These are phyloP conservation scores for Drosophila repletoides DNA, from an alignment of 1,140 invertebrate species.

Conservation along the genomic window DNA sequence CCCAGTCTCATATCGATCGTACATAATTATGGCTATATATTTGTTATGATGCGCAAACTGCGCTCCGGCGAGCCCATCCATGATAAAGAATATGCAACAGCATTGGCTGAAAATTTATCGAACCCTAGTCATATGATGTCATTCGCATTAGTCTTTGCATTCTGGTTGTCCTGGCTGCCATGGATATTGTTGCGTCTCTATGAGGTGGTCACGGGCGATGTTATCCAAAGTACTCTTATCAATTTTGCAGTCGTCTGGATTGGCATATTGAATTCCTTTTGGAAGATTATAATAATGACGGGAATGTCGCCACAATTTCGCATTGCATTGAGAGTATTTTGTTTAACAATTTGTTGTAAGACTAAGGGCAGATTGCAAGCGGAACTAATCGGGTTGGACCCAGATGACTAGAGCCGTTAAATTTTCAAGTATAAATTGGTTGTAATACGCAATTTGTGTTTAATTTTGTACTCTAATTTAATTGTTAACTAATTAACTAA, in stretches of 20 bases:
- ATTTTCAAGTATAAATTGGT: slow-evolving; percentile 69
- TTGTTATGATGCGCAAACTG: slow-evolving; percentile 92
- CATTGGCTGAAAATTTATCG: slow-evolving; percentile 93
- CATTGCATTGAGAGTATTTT: slow-evolving; percentile 92
- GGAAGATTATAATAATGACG: slow-evolving; percentile 95
- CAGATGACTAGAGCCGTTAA: slow-evolving; percentile 87
- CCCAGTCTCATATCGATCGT: slow-evolving; percentile 96
- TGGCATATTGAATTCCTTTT: slow-evolving; percentile 95
- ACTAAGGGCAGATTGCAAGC: slow-evolving; percentile 90
- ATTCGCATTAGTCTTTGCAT: slow-evolving; percentile 93
- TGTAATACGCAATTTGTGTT: slow-evolving; percentile 35
- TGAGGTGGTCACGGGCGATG: slow-evolving; percentile 84
- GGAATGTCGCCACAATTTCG: slow-evolving; percentile 95
- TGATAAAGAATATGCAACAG: slow-evolving; percentile 96
- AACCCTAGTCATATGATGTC: slow-evolving; percentile 98
- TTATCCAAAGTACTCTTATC: slow-evolving; percentile 90
- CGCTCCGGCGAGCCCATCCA: slow-evolving; percentile 91
- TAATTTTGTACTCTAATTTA: no score
- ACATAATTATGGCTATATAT: slow-evolving; percentile 96
- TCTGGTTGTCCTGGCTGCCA: slow-evolving; percentile 96
- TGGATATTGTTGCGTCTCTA: slow-evolving; percentile 89
- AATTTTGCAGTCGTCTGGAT: slow-evolving; percentile 97
- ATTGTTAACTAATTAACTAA: no score
- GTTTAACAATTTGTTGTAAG: slow-evolving; percentile 94
- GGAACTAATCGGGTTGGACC: slow-evolving; percentile 91